A percentile compares a stretch with the other conserved stretches of the same genome.
Evolutionary conservation across 2,888 invertebrate species (phyloP).

Genomic region (Caenorhabditis sp.): DNA sequence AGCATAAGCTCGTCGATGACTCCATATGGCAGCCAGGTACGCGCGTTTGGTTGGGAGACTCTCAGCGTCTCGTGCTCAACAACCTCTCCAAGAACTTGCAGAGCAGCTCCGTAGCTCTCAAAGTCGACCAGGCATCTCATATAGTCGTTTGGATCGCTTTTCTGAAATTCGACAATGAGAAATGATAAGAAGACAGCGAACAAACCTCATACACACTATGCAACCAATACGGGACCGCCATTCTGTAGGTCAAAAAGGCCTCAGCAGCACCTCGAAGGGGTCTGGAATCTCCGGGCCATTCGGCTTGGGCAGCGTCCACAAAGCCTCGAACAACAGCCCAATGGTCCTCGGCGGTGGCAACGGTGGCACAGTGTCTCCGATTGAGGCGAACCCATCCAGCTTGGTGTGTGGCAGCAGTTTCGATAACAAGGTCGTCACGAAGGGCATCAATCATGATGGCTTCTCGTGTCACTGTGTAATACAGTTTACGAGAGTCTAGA

Average conservation of each 20-base stretch:
- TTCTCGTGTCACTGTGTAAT: slow-evolving; percentile 69
- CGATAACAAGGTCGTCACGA: slow-evolving; percentile 44
- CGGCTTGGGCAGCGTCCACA: slow-evolving; percentile 39
- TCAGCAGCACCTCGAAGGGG: slow-evolving; percentile 63
- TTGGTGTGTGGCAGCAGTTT: slow-evolving; percentile 50
- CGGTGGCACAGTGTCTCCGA: slow-evolving; percentile 54
- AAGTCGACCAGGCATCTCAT: slow-evolving; percentile 75
- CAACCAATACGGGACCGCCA: slow-evolving; percentile 68
- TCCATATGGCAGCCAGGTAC: slow-evolving; percentile 64
- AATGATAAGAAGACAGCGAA: background rate
- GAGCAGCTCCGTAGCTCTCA: slow-evolving; percentile 68
- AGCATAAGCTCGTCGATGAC: slow-evolving; percentile 64
- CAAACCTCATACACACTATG: slow-evolving; percentile 59
- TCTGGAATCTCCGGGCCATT: slow-evolving; percentile 66
- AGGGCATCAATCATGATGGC: slow-evolving; percentile 70
- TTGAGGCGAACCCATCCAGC: slow-evolving; percentile 66
- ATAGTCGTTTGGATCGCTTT: slow-evolving; percentile 73
- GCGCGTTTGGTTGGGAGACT: slow-evolving; percentile 19
- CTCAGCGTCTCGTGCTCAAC: slow-evolving; percentile 61
- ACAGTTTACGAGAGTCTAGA: slow-evolving; percentile 65
- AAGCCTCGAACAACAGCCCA: slow-evolving; percentile 68
- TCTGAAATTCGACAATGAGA: slow-evolving; percentile 58
- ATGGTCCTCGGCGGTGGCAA: slow-evolving; percentile 58
- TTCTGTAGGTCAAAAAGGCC: slow-evolving; percentile 57
- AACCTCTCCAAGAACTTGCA: slow-evolving; percentile 58